A percentile compares a stretch with the other conserved stretches of the same genome.
These are phyloP conservation scores for Saxicola maurus DNA, from an alignment of 2,797 vertebrate species.

Conservation along the genomic window DNA sequence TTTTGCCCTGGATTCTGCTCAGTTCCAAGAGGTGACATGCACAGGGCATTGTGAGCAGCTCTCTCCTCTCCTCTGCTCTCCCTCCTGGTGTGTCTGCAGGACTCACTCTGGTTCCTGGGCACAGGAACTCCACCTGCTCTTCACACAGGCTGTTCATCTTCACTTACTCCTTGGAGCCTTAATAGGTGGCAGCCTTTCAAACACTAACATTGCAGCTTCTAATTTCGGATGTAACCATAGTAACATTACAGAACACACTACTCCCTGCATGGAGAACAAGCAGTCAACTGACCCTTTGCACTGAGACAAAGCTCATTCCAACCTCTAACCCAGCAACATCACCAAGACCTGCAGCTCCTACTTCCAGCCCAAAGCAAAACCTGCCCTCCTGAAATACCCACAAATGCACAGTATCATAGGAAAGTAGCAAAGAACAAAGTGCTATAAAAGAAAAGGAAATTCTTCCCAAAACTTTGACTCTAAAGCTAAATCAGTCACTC, in stretches of 20 bases:
- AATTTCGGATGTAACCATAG: conserved; percentile 47
- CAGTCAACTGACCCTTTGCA: neutral
- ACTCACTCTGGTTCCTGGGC: rapidly evolving
- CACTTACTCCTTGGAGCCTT: neutral
- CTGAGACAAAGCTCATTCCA: neutral
- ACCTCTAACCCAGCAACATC: neutral
- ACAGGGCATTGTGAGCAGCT: neutral
- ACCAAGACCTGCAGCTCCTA: neutral
- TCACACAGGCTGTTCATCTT: neutral
- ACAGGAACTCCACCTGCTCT: rapidly evolving
- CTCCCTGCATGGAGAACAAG: conserved; percentile 13
- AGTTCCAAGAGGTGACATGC: rapidly evolving
- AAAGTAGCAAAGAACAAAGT: neutral
- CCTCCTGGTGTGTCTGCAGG: neutral
- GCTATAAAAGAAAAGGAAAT: neutral
- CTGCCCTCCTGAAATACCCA: neutral
- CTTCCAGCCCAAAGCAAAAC: neutral
- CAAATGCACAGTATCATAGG: neutral
- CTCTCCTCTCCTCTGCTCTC: neutral
- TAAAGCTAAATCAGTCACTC: neutral
- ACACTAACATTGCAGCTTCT: neutral
- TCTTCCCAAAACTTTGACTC: neutral
- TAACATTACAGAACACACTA: conserved; percentile 28
- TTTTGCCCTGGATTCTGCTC: neutral
- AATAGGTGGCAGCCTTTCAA: conserved; percentile 33